A percentile compares a stretch with the other conserved stretches of the same genome.
Conservation (phyloP, 2,113 vertebrate genomes). For the Rhegmatorhina hoffmannsi region DNA sequence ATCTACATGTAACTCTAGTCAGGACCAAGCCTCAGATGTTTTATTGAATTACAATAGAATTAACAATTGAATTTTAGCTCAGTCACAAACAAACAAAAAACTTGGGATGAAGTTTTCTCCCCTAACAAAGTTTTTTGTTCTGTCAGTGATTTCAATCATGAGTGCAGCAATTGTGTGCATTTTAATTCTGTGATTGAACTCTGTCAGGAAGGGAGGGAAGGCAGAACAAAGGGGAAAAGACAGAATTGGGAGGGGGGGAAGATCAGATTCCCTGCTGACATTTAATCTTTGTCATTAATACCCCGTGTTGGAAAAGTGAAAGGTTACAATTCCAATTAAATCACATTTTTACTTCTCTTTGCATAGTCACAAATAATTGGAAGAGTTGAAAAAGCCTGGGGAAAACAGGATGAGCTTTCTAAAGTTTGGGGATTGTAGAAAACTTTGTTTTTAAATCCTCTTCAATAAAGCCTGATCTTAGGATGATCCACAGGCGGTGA, state of each 20-base stretch:
- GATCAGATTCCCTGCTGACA: conserved; percentile 4
- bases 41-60: not conserved
- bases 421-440: not conserved
- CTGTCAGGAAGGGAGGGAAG: not conserved
- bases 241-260: not conserved
- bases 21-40: not conserved
- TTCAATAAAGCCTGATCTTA: not conserved
- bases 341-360: not conserved
- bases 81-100: not conserved
- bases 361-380: not conserved
- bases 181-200: not conserved
- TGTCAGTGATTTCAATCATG: not conserved
- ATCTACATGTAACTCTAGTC: not conserved
- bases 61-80: not conserved
- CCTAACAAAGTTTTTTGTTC: not conserved
- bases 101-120: not conserved
- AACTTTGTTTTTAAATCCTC: not conserved
- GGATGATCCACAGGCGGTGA: not conserved
- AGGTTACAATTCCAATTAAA: not conserved
- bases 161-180: not conserved
- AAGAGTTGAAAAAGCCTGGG: not conserved
- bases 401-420: not conserved
- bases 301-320: not conserved
- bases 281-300: not conserved
- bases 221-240: conserved; percentile 3